These are phyloP conservation scores for Actinopyga echinites DNA, from an alignment of 53 echinoderm and acorn worm species.

Conservation along the genomic window DNA sequence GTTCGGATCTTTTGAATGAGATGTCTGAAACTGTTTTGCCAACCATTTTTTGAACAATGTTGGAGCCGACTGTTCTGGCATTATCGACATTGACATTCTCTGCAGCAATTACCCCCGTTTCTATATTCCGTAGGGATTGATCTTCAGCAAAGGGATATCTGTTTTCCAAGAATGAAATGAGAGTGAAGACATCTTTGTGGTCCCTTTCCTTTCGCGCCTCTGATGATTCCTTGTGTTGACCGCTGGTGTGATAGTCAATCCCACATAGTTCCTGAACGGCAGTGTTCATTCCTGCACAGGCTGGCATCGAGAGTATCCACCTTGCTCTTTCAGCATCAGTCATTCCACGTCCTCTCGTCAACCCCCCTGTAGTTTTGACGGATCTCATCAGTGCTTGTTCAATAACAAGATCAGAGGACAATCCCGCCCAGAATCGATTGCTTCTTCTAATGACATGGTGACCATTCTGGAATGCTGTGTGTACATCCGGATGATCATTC, in stretches of 20 bases:
- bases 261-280: slow-evolving; percentile 26
- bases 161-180: slow-evolving; percentile 17
- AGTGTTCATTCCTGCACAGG: slow-evolving; percentile 27
- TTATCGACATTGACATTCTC: slow-evolving; percentile 39
- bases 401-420: slow-evolving; percentile 41
- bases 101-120: slow-evolving; percentile 32
- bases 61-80: neutral
- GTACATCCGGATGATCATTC: slow-evolving; percentile 23
- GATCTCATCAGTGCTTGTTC: slow-evolving; percentile 47
- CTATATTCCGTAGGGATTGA: slow-evolving; percentile 30
- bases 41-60: slow-evolving; percentile 25
- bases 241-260: slow-evolving; percentile 28
- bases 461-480: neutral
- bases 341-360: slow-evolving; percentile 45
- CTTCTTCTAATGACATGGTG: slow-evolving; percentile 30
- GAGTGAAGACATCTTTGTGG: slow-evolving; percentile 16
- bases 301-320: slow-evolving; percentile 33
- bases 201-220: slow-evolving; percentile 28
- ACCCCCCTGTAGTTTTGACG: slow-evolving; percentile 37
- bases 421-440: slow-evolving; percentile 43
- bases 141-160: slow-evolving; percentile 44
- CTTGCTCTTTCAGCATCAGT: slow-evolving; percentile 1
- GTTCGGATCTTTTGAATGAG: slow-evolving; percentile 3
- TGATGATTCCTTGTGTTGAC: slow-evolving; percentile 25
- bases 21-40: slow-evolving; percentile 17